phyloP scores from a whole-genome alignment of 2,797 vertebrate genomes.

The Coregonus ussuriensis region DNA sequence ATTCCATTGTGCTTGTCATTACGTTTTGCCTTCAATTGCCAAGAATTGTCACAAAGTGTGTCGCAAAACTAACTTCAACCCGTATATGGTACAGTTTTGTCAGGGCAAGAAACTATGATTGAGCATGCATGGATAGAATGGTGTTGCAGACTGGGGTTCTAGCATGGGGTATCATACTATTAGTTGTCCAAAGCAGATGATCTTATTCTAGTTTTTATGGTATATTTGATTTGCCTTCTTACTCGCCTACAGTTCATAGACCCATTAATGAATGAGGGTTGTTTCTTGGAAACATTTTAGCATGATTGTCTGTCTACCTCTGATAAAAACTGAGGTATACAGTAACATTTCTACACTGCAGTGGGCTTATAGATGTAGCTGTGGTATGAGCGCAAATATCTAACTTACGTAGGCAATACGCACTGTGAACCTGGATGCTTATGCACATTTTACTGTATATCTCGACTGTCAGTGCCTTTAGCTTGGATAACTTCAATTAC shows the following conservation, averaged over 20 bases:
- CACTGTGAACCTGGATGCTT: neutral
- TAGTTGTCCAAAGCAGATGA: neutral
- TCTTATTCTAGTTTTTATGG: neutral
- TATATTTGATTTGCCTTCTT: neutral
- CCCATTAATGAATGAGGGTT: neutral
- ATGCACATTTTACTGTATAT: neutral
- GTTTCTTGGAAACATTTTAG: slow-evolving; percentile 5
- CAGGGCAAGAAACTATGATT: neutral
- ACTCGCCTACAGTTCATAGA: neutral
- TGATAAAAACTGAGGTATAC: neutral
- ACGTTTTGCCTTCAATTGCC: slow-evolving; percentile 26
- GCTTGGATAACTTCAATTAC: neutral
- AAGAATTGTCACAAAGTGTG: slow-evolving; percentile 9
- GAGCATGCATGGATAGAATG: slow-evolving; percentile 25
- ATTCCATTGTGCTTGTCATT: slow-evolving; percentile 64
- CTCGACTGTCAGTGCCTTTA: neutral
- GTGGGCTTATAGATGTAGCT: neutral
- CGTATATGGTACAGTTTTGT: slow-evolving; percentile 12
- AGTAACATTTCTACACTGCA: neutral
- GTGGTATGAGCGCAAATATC: neutral
- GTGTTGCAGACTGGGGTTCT: slow-evolving; percentile 5
- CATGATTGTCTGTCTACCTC: neutral
- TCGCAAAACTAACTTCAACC: slow-evolving; percentile 9
- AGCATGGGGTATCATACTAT: neutral
- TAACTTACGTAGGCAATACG: neutral